Evolutionary conservation across 2,113 vertebrate species (phyloP).

Genomic region (Brienomyrus brachyistius): DNA sequence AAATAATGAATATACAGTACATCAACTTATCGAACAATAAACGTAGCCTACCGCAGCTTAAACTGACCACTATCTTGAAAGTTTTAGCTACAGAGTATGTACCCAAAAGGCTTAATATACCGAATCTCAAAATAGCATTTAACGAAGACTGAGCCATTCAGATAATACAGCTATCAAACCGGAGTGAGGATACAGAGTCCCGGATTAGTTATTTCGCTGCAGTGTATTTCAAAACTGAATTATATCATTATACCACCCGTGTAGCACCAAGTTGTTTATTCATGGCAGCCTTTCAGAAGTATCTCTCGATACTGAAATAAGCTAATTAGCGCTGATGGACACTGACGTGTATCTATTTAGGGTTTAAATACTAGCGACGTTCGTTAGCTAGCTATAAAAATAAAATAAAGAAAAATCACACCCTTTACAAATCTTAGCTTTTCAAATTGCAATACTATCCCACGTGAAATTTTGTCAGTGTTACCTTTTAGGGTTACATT

Average conservation of each 20-base stretch:
- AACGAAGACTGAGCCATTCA: background rate
- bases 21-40: background rate
- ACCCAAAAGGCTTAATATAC: background rate
- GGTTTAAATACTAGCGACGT: background rate
- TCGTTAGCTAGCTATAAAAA: background rate
- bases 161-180: background rate
- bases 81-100: background rate
- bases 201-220: background rate
- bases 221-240: background rate
- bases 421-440: background rate
- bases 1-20: background rate
- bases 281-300: background rate
- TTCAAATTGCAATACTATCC: background rate
- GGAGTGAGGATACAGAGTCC: background rate
- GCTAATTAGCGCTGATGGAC: background rate
- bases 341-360: background rate
- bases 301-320: background rate
- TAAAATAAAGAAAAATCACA: background rate
- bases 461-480: background rate
- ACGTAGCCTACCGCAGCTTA: background rate
- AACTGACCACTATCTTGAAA: background rate
- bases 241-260: background rate
- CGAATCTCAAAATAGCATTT: background rate
- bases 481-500: slow-evolving; percentile 41
- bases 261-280: background rate